Evolutionary conservation across 2,113 vertebrate species (phyloP).

Genomic region (Toxostoma redivivum): DNA sequence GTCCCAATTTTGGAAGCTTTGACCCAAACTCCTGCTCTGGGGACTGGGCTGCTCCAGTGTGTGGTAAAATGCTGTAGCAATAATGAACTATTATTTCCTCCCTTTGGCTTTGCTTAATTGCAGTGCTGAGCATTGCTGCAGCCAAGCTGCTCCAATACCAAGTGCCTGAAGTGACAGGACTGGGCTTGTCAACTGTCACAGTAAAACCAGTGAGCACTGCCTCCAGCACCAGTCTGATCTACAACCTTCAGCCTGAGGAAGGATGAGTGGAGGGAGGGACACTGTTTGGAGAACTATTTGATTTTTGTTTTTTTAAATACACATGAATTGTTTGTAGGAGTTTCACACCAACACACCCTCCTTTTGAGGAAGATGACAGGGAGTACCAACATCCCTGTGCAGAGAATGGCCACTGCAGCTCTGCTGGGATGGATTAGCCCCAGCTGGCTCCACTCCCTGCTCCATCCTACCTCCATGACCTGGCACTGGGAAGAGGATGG

Average conservation of each 20-base stretch:
- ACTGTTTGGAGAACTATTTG: fast-evolving
- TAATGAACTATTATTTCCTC: not conserved
- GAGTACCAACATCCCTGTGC: fast-evolving
- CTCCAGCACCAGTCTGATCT: not conserved
- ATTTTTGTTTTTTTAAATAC: too few species aligned
- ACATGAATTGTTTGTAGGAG: not conserved
- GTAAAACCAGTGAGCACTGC: not conserved
- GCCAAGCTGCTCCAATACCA: not conserved
- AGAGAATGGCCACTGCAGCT: not conserved
- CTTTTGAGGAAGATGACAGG: fast-evolving
- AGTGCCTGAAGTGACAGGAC: not conserved
- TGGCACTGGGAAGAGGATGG: not conserved
- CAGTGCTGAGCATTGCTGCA: not conserved
- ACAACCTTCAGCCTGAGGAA: not conserved
- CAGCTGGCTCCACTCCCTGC: not conserved
- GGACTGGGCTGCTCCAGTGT: too few species aligned
- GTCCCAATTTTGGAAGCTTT: not conserved
- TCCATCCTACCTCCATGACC: not conserved
- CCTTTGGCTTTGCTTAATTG: not conserved
- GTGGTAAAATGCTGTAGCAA: not conserved
- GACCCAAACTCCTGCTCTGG: not conserved
- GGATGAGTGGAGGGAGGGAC: not conserved
- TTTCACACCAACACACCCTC: not conserved
- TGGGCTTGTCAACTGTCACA: not conserved
- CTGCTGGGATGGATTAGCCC: not conserved